Conservation (phyloP, 2,113 vertebrate species). For the Smithornis capensis region DNA sequence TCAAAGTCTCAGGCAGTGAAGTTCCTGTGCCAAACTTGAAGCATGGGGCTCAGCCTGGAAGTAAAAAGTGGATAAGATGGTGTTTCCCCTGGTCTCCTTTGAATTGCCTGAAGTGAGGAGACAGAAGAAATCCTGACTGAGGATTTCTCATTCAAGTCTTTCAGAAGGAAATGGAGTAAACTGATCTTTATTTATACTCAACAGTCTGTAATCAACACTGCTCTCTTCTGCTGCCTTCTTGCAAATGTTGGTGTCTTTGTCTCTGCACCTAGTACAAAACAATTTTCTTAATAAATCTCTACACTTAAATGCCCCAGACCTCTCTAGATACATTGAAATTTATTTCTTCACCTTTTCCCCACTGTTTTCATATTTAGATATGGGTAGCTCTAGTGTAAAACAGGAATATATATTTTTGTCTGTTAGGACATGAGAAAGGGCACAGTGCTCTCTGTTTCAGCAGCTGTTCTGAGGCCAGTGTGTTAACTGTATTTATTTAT, state of each 20-base stretch:
- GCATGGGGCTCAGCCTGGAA: fast-evolving
- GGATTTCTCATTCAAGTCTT: not conserved
- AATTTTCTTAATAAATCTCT: not conserved
- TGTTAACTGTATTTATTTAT: slow-evolving; percentile 41
- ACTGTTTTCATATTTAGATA: not conserved
- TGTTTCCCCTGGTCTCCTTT: not conserved
- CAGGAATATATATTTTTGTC: slow-evolving; percentile 25
- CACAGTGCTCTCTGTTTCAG: not conserved
- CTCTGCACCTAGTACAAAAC: not conserved
- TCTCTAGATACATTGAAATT: not conserved
- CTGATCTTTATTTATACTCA: not conserved
- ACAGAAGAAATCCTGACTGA: not conserved
- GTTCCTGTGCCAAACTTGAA: not conserved
- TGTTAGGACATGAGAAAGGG: slow-evolving; percentile 49
- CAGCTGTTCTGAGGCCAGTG: slow-evolving; percentile 19
- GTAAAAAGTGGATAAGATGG: not conserved
- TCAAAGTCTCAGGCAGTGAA: not conserved
- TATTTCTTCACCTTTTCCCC: not conserved
- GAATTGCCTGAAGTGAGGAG: not conserved
- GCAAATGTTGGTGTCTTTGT: not conserved
- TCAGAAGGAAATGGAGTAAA: not conserved
- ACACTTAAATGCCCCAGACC: not conserved
- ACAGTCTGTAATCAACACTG: not conserved
- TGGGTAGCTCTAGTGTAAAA: not conserved
- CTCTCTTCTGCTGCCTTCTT: not conserved